Conservation (phyloP, 2,888 invertebrate genomes). For the Zhuqinia jingwanae region DNA sequence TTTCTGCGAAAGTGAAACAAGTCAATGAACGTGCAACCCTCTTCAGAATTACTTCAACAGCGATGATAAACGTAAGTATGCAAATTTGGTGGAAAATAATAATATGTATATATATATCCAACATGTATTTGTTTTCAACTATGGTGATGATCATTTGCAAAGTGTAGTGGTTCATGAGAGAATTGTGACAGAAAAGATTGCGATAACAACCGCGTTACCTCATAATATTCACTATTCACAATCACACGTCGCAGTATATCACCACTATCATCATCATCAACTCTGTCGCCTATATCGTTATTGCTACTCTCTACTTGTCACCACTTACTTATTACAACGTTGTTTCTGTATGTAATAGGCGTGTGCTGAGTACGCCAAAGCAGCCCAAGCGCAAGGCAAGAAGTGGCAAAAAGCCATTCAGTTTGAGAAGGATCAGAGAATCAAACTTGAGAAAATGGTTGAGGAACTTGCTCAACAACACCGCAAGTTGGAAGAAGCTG, state of each 20-base stretch:
- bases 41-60: slow-evolving; percentile 97
- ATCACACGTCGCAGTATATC: too few species aligned
- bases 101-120: too few species aligned
- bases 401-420: slow-evolving; percentile 96
- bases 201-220: too few species aligned
- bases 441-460: slow-evolving; percentile 96
- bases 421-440: slow-evolving; percentile 96
- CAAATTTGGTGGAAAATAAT: too few species aligned
- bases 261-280: not conserved
- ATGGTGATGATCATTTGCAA: not conserved
- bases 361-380: slow-evolving; percentile 94
- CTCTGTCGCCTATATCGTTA: not conserved
- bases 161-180: not conserved
- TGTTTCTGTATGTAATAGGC: slow-evolving; percentile 83
- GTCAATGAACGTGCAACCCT: slow-evolving; percentile 96
- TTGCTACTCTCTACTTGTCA: too few species aligned
- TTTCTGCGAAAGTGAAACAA: slow-evolving; percentile 90
- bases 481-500: slow-evolving; percentile 96
- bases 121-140: too few species aligned
- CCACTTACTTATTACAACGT: too few species aligned
- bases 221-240: not conserved
- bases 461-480: slow-evolving; percentile 99
- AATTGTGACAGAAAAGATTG: not conserved
- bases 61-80: slow-evolving; percentile 94
- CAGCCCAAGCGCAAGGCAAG: slow-evolving; percentile 93